Conservation (phyloP, 1,140 invertebrate species). For the Brachionus koreanus region DNA sequence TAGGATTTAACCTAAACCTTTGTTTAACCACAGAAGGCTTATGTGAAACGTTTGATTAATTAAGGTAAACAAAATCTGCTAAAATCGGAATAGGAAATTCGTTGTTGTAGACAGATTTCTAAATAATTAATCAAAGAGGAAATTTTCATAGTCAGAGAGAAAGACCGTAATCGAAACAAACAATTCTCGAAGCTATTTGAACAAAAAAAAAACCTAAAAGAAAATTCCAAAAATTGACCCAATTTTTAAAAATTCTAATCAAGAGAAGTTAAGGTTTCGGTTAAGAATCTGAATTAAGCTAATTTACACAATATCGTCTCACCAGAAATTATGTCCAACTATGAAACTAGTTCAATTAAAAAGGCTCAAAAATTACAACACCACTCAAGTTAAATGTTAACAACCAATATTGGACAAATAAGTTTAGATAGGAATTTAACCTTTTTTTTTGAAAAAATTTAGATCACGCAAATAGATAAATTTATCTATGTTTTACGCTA, state of each 20-base stretch:
- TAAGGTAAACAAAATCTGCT: not conserved
- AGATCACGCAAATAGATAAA: constrained; percentile 32
- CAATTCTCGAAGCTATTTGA: not conserved
- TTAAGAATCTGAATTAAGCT: not conserved
- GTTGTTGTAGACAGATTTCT: not conserved
- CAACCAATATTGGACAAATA: not conserved
- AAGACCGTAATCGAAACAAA: not conserved
- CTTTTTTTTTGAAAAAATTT: constrained; percentile 25
- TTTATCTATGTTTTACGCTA: not conserved
- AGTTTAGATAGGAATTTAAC: constrained; percentile 33
- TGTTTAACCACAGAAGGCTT: no score
- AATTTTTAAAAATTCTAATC: not conserved
- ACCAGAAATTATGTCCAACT: not conserved
- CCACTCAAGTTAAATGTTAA: not conserved
- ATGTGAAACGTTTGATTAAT: not conserved
- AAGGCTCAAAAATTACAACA: not conserved
- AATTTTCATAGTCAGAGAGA: not conserved
- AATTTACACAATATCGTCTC: constrained; percentile 7
- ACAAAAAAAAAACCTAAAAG: not conserved
- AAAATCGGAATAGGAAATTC: not conserved
- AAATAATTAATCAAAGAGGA: not conserved
- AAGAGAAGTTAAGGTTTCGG: not conserved
- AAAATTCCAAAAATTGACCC: not conserved
- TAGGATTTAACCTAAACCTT: no score
- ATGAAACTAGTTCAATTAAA: not conserved